These are phyloP conservation scores for Drosophila mulleri DNA, from an alignment of 2,888 invertebrate genomes.

Conservation along the genomic window DNA sequence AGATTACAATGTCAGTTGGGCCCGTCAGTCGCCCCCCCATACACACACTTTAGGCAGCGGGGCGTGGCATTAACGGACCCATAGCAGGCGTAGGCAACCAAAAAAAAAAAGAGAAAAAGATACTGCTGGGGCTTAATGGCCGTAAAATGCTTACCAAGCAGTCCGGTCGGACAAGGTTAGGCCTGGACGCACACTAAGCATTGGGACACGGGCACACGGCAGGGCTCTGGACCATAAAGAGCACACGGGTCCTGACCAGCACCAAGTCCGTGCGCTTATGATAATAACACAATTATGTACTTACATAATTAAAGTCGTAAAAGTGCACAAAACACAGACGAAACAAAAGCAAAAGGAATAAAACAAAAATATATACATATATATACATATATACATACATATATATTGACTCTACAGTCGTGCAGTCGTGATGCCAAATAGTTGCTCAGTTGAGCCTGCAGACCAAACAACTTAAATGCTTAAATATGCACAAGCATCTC, in stretches of 20 bases:
- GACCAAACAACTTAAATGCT: background rate
- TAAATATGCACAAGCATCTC: background rate
- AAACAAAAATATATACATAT: background rate
- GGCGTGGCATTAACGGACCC: constrained; percentile 34
- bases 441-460: background rate
- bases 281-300: constrained; percentile 80
- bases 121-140: constrained; percentile 68
- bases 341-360: constrained; percentile 13
- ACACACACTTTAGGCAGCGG: constrained; percentile 19
- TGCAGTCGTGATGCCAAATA: constrained; percentile 25
- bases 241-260: constrained; percentile 26
- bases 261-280: constrained; percentile 62
- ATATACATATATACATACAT: background rate
- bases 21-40: background rate
- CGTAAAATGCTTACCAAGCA: constrained; percentile 72
- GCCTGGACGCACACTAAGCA: constrained; percentile 35
- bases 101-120: constrained; percentile 41
- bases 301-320: constrained; percentile 79
- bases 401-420: constrained; percentile 20
- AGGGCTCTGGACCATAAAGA: constrained; percentile 17
- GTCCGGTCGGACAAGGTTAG: constrained; percentile 64
- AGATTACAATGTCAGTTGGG: constrained; percentile 53
- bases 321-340: constrained; percentile 64
- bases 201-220: constrained; percentile 12
- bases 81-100: constrained; percentile 37